phyloP scores from a whole-genome alignment of 1,140 invertebrate species.

The Orius laevigatus region DNA sequence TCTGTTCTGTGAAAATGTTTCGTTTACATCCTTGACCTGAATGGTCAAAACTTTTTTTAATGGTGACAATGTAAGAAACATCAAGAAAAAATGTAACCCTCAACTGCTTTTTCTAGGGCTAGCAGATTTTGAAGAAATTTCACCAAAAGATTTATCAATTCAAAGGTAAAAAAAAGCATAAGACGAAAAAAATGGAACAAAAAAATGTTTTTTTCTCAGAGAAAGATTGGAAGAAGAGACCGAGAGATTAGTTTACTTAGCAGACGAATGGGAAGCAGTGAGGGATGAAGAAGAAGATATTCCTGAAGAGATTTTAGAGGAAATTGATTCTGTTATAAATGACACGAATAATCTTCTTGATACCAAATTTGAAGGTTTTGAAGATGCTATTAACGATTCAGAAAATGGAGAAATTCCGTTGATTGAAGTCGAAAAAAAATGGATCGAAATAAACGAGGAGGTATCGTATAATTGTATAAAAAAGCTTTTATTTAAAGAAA shows the following conservation, averaged over 20 bases:
- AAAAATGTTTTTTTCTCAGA: neutral
- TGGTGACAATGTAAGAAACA: no score
- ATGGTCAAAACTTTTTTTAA: no score
- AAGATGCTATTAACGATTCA: neutral
- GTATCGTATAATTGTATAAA: neutral
- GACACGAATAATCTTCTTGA: constrained; percentile 19
- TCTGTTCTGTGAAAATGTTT: no score
- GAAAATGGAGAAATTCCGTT: neutral
- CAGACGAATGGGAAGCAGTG: constrained; percentile 4
- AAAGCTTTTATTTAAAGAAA: neutral
- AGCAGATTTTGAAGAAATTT: no score
- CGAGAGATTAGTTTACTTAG: neutral
- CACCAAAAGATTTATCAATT: no score
- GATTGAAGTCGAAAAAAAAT: neutral
- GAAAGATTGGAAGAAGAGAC: constrained; percentile 1
- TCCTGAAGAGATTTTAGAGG: constrained; percentile 14
- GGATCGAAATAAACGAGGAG: neutral
- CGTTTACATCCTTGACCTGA: no score
- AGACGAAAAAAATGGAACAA: no score
- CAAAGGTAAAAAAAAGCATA: no score
- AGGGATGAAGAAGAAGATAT: neutral
- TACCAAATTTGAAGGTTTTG: constrained; percentile 23
- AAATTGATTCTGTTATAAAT: constrained; percentile 17
- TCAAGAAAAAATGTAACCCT: no score
- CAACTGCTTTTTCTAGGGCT: no score